Evolutionary conservation across 2,888 invertebrate genomes (phyloP).

Genomic region (Myathropa florea): DNA sequence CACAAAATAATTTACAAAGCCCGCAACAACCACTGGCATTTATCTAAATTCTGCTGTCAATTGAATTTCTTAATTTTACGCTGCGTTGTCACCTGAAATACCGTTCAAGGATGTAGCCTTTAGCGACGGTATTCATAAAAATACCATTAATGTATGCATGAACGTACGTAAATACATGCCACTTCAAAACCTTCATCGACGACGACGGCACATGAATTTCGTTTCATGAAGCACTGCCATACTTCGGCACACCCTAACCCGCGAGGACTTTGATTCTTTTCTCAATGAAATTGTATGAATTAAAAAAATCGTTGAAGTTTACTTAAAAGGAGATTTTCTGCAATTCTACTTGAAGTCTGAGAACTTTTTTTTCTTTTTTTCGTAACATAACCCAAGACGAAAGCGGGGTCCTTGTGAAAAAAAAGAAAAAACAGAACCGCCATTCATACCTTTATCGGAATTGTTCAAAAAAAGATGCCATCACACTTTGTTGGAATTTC

Average conservation of each 20-base stretch:
- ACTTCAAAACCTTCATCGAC: not conserved
- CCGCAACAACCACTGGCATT: conserved; percentile 14
- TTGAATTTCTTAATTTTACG: conserved; percentile 41
- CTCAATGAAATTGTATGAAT: not conserved
- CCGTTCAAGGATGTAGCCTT: not conserved
- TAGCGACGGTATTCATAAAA: not conserved
- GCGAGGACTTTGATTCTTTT: not conserved
- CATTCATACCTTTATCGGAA: conserved; percentile 13
- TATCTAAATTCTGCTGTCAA: conserved; percentile 22
- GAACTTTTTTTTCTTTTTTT: not conserved
- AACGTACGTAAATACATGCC: not conserved
- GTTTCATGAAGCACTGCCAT: not conserved
- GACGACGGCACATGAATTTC: not conserved
- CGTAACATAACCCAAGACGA: conserved; percentile 8
- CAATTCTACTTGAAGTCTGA: conserved; percentile 6
- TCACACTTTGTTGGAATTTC: conserved; percentile 37
- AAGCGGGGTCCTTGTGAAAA: not conserved
- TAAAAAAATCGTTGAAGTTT: not conserved
- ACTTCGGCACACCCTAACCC: not conserved
- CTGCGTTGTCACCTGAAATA: conserved; percentile 29
- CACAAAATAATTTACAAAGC: not conserved
- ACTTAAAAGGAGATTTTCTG: conserved; percentile 21
- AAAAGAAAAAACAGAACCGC: not conserved
- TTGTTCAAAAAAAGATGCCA: conserved; percentile 22
- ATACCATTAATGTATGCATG: not conserved